A percentile compares a stretch with the other conserved stretches of the same genome.
Conservation (phyloP, 2,113 vertebrate species). For the Grantiella picta region DNA sequence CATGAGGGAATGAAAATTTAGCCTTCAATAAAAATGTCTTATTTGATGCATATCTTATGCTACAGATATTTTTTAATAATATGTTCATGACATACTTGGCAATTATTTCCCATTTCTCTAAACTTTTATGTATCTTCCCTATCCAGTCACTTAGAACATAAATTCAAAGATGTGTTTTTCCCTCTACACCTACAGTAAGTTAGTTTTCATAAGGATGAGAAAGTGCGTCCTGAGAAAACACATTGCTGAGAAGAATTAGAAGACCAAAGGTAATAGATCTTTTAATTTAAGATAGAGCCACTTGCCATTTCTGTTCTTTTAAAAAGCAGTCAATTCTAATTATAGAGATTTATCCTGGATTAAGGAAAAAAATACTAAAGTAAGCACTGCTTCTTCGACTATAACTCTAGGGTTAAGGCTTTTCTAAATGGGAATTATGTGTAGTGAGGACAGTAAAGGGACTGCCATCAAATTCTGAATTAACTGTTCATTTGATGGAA, state of each 20-base stretch:
- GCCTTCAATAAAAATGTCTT: not conserved
- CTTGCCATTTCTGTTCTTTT: slow-evolving; percentile 51
- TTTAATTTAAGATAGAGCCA: slow-evolving; percentile 51
- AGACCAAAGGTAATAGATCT: slow-evolving; percentile 39
- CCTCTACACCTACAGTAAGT: not conserved
- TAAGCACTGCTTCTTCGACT: not conserved
- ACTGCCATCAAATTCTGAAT: not conserved
- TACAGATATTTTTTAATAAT: not conserved
- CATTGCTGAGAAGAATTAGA: slow-evolving; percentile 40
- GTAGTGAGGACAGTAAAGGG: not conserved
- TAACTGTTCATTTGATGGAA: not conserved
- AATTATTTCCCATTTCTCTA: slow-evolving; percentile 31
- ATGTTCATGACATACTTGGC: not conserved
- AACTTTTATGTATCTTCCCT: not conserved
- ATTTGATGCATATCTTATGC: not conserved
- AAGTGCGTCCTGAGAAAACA: slow-evolving; percentile 19
- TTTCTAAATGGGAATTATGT: not conserved
- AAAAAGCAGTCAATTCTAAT: slow-evolving; percentile 61
- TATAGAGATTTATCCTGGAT: slow-evolving; percentile 53
- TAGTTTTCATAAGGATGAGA: slow-evolving; percentile 26
- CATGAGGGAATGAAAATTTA: not conserved
- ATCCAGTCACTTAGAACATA: not conserved
- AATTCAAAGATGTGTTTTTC: slow-evolving; percentile 17
- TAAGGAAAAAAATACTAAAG: slow-evolving; percentile 19
- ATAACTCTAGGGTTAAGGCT: slow-evolving; percentile 13